Percentiles rank a stretch among this genome's conserved stretches.
phyloP scores from a whole-genome alignment of 2,888 invertebrate species.

The Druceiella hillmani region DNA sequence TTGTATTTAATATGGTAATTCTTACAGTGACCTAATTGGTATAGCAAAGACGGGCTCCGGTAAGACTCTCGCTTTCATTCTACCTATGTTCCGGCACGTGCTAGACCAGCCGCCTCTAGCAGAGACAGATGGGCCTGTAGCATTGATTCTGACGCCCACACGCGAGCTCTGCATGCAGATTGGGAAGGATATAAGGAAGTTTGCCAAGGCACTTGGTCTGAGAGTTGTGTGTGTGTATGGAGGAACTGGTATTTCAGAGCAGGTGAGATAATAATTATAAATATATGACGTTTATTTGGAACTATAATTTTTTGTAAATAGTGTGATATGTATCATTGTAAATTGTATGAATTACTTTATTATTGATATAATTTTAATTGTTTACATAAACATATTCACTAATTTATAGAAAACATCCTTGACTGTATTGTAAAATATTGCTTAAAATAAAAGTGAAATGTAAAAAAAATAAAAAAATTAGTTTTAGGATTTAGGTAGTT shows the following conservation, averaged over 20 bases:
- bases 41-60: conserved; percentile 99
- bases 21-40: conserved; percentile 79
- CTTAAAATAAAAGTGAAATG: no score
- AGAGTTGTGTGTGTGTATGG: conserved; percentile 97
- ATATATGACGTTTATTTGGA: no score
- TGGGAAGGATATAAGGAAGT: conserved; percentile 92
- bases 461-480: no score
- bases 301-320: no score
- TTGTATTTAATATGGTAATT: neutral
- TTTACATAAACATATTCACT: no score
- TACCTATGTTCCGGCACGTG: conserved; percentile 97
- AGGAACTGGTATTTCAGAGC: conserved; percentile 94
- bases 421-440: no score
- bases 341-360: no score
- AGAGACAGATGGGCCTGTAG: conserved; percentile 95
- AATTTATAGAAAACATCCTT: no score
- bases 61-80: conserved; percentile 94
- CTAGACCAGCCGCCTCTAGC: conserved; percentile 91
- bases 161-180: conserved; percentile 99
- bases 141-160: conserved; percentile 97
- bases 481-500: no score
- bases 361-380: no score
- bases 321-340: no score
- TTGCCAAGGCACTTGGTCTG: conserved; percentile 81
- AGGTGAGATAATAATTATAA: no score